Evolutionary conservation across 2,797 vertebrate species (phyloP).

Genomic region (Cebuella pygmaea): DNA sequence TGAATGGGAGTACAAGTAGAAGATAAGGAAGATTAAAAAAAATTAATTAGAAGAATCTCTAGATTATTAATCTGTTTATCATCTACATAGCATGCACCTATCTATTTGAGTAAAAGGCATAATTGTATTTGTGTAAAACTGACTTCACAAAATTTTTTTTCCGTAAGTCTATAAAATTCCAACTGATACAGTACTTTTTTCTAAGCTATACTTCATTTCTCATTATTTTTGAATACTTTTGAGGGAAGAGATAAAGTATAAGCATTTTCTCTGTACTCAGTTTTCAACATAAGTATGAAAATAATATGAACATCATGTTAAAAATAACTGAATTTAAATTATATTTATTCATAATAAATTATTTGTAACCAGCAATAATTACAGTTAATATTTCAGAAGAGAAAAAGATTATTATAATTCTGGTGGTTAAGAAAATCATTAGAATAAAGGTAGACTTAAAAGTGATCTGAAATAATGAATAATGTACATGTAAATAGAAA

Average conservation of each 20-base stretch:
- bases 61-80: background rate
- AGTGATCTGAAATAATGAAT: background rate
- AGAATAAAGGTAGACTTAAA: background rate
- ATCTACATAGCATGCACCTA: background rate
- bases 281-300: slow-evolving; percentile 50
- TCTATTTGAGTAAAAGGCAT: background rate
- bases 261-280: background rate
- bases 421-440: background rate
- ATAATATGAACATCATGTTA: background rate
- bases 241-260: background rate
- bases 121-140: background rate
- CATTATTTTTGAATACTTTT: background rate
- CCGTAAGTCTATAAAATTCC: background rate
- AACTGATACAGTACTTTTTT: background rate
- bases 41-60: background rate
- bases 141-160: background rate
- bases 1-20: background rate
- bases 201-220: background rate
- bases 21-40: background rate
- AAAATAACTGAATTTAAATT: slow-evolving; percentile 41
- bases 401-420: background rate
- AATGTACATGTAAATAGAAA: background rate
- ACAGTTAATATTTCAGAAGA: background rate
- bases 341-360: background rate
- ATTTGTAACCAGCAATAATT: slow-evolving; percentile 23